Evolutionary conservation across 2,113 vertebrate species (phyloP).

Genomic region (Rhagologus leucostigma): DNA sequence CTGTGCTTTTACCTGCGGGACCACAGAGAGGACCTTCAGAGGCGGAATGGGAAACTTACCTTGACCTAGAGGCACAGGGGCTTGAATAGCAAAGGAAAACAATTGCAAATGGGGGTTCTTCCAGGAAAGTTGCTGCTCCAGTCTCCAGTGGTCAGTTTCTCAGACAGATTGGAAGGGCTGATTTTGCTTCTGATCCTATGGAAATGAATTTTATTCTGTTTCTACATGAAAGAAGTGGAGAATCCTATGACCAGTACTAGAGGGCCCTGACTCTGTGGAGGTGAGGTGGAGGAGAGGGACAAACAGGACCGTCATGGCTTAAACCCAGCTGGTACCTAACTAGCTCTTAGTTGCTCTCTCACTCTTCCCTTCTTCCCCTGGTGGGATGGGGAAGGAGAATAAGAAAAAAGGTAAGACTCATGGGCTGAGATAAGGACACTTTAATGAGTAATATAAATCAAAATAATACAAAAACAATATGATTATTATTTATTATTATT

Average conservation of each 20-base stretch:
- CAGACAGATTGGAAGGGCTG: not conserved
- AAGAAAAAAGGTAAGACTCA: not conserved
- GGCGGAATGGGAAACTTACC: not conserved
- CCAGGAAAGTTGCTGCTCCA: not conserved
- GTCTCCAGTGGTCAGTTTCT: not conserved
- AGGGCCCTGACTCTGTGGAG: not conserved
- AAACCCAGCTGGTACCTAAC: not conserved
- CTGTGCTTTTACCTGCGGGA: not conserved
- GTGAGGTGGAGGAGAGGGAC: not conserved
- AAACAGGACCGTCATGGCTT: not conserved
- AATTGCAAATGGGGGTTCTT: not conserved
- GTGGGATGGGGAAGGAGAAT: not conserved
- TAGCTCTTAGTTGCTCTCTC: not conserved
- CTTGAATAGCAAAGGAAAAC: not conserved
- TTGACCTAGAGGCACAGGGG: not conserved
- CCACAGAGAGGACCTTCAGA: not conserved
- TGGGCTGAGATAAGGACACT: not conserved
- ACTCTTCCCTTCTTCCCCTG: not conserved
- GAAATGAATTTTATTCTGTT: not conserved
- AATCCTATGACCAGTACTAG: not conserved
- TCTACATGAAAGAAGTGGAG: not conserved
- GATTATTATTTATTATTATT: not conserved
- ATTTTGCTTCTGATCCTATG: not conserved
- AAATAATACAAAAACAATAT: not conserved
- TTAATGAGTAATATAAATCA: not conserved